These are phyloP conservation scores for Papilio dardanus DNA, from an alignment of 1,140 invertebrate species.

Conservation along the genomic window DNA sequence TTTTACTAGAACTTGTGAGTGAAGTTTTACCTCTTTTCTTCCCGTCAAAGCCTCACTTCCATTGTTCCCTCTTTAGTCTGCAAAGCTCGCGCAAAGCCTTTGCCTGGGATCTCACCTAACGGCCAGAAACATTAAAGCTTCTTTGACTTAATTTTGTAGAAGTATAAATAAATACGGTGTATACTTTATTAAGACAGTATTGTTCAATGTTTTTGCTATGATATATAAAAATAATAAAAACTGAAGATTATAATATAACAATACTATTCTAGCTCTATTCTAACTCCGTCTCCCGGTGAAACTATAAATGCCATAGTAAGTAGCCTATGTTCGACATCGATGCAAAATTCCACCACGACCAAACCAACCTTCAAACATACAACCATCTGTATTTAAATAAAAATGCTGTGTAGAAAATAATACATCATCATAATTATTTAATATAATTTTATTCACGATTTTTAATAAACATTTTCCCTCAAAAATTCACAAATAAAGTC, in stretches of 20 bases:
- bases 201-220: no score
- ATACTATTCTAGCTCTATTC: no score
- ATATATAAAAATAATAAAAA: no score
- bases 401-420: no score
- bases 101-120: slow-evolving; percentile 23
- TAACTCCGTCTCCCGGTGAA: no score
- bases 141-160: neutral
- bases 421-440: neutral
- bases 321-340: no score
- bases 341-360: no score
- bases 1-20: slow-evolving; percentile 18
- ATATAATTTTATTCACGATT: neutral
- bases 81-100: slow-evolving; percentile 48
- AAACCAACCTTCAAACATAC: no score
- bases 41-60: slow-evolving; percentile 44
- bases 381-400: no score
- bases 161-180: neutral
- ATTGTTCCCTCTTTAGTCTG: slow-evolving; percentile 52
- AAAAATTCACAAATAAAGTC: slow-evolving; percentile 12
- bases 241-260: no score
- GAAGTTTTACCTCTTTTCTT: slow-evolving; percentile 41
- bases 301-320: no score
- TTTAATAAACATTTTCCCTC: neutral
- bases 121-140: slow-evolving; percentile 28
- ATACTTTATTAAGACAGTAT: no score